A percentile compares a stretch with the other conserved stretches of the same genome.
These are phyloP conservation scores for Dendronephthya gigantea DNA, from an alignment of 64 coral and sea anemone species.

Conservation along the genomic window DNA sequence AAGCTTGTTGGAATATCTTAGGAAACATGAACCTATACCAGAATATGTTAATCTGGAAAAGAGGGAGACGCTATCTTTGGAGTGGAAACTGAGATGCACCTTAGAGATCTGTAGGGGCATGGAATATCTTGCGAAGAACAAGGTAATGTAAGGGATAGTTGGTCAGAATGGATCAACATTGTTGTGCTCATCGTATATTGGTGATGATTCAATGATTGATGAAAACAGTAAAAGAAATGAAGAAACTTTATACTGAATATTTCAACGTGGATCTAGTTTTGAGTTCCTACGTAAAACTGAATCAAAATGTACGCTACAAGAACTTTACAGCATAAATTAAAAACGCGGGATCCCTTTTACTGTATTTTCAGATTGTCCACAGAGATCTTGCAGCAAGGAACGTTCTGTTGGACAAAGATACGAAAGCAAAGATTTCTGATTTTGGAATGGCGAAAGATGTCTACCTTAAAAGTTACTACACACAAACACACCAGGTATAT, in stretches of 20 bases:
- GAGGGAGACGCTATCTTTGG: background rate
- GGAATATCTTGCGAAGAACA: background rate
- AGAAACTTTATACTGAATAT: no score
- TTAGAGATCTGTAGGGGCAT: background rate
- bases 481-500: background rate
- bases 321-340: background rate
- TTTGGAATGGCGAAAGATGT: conserved; percentile 20
- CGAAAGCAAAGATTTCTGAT: background rate
- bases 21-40: background rate
- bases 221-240: no score
- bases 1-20: background rate
- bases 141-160: no score
- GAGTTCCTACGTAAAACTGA: no score
- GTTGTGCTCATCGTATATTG: no score
- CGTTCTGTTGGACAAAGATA: background rate
- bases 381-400: background rate
- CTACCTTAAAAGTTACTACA: background rate
- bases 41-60: background rate
- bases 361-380: background rate
- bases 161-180: background rate
- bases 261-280: no score
- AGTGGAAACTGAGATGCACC: background rate
- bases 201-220: no score
- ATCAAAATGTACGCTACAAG: no score
- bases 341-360: background rate